Base-by-base conservation (phyloP, 2,888 invertebrate species). In the Limnephilus rhombicus region DNA sequence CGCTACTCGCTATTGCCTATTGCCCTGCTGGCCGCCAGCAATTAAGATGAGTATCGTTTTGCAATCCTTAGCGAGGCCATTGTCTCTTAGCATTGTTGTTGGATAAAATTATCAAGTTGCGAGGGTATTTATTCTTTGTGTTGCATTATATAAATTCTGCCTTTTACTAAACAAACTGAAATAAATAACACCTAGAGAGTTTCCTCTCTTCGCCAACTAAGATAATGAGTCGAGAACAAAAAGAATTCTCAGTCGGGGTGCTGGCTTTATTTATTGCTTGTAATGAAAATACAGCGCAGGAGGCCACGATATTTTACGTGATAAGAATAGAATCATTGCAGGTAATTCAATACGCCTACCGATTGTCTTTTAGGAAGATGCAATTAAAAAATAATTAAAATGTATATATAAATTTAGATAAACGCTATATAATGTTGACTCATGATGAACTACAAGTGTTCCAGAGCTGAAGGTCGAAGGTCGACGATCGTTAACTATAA, bases 41-140 rank as follows among this genome's bases (percentile, higher is more conserved):
- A 83, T 85, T 85, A 85, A 85, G 37, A 41, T 41, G 41, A 85
- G 85, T 41, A 85, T n/a, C 85, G 41, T 85, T n/a, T 85, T 41
- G 85, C 85, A 41, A 85, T 41, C 85, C 85, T 41, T 68, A 68
- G 68, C 68, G 68, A 68, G 68, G 68, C 68, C 68, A n/a, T 68
- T 68, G 68, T 68, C 68, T 68, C 68, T 68, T 68, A 68, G 68
- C 68, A 85, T 45, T 85, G 85, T 24, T 41, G 41, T 85, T 41
- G 12, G n/a, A 41, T 85, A 85, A 85, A 85, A 24, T 31, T 85
- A 85, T 85, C 85, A 37, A 24, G 85, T 41, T 45, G 85, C 41
- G 37, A 41, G 41, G 85, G 37, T 41, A 85, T 85, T 85, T 85
- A 85, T 85, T 85, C 24, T 85, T 85, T 85, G 85, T 11, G 37